phyloP scores from a whole-genome alignment of 92 coral and sea anemone genomes.

The Zoanthus gigantus region DNA sequence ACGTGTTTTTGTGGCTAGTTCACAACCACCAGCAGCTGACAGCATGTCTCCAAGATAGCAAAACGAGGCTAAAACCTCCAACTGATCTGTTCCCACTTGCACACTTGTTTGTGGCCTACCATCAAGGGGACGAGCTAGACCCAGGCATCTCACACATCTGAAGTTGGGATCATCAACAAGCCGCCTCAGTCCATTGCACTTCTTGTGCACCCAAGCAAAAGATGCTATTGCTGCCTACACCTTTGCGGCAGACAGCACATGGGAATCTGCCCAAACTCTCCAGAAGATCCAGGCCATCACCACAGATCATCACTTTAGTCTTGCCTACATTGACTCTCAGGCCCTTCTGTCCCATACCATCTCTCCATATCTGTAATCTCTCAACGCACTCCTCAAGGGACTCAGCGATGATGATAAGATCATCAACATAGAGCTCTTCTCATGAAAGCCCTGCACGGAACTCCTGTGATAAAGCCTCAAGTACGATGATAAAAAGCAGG shows the following conservation, averaged over 20 bases:
- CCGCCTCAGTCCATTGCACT: too few species aligned
- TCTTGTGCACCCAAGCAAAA: too few species aligned
- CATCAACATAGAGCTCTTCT: background rate
- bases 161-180: background rate
- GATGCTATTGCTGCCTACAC: too few species aligned
- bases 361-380: background rate
- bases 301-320: background rate
- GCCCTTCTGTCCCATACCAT: background rate
- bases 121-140: slow-evolving; percentile 15
- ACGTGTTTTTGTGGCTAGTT: slow-evolving; percentile 26
- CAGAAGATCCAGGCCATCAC: background rate
- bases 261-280: background rate
- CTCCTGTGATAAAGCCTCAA: background rate
- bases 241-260: background rate
- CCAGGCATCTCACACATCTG: slow-evolving; percentile 1
- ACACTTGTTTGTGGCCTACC: slow-evolving; percentile 20
- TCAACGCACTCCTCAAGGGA: background rate
- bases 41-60: slow-evolving; percentile 44
- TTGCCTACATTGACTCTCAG: slow-evolving; percentile 1
- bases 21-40: slow-evolving; percentile 48
- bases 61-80: slow-evolving; percentile 35
- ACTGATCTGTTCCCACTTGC: background rate
- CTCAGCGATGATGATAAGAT: background rate
- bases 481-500: background rate
- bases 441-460: background rate